These are phyloP conservation scores for Cyphomyrus discorhynchus DNA, from an alignment of 2,113 vertebrate genomes.

Conservation along the genomic window DNA sequence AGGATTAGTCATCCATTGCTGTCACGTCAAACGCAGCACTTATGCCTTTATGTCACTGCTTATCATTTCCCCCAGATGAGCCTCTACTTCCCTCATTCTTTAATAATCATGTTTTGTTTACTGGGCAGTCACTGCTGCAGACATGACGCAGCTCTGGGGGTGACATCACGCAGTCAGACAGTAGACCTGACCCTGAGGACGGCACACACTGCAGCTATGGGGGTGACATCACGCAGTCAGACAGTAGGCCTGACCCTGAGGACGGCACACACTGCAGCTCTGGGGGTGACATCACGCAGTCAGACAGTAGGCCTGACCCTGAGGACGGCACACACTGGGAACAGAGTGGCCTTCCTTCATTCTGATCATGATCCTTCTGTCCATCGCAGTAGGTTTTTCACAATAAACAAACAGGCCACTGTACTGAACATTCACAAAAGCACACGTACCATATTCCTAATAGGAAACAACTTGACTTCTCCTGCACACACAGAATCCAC, in stretches of 20 bases:
- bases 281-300: not conserved
- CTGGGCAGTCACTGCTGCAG: not conserved
- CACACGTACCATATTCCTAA: not conserved
- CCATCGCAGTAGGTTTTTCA: not conserved
- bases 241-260: not conserved
- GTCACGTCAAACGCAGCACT: not conserved
- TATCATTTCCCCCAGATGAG: not conserved
- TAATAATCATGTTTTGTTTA: not conserved
- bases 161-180: not conserved
- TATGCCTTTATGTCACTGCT: not conserved
- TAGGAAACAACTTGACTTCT: not conserved
- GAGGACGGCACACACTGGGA: not conserved
- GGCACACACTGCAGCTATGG: not conserved
- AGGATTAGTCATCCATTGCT: not conserved
- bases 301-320: not conserved
- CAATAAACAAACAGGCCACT: not conserved
- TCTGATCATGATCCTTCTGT: not conserved
- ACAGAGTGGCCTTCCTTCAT: not conserved
- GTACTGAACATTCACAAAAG: not conserved
- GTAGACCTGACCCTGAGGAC: not conserved
- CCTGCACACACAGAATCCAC: not conserved
- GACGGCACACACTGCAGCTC: not conserved
- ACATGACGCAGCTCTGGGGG: not conserved
- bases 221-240: not conserved
- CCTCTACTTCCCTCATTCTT: not conserved